Evolutionary conservation across 2,888 invertebrate genomes (phyloP), one percentile per base, ranked within the genome.

Genomic region (Halictus ligatus): DNA sequence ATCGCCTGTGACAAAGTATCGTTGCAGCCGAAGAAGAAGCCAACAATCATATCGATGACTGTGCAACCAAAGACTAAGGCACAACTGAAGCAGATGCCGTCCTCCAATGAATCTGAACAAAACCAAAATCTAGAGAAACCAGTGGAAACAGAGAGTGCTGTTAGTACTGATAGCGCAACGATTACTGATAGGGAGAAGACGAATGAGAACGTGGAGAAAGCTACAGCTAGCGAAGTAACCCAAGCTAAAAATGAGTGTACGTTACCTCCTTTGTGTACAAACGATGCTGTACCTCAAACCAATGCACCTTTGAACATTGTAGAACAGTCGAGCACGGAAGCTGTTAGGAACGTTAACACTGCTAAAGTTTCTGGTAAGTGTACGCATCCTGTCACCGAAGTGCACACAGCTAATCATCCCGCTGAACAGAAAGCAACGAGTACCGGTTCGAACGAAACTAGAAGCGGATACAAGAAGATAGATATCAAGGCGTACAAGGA

Each of bases 401-500:
- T 7, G 71, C 35, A 18, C 13, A 12, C 5, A 7, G 35, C 7
- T 54, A 40, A 25, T 75, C 75, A 83, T 12, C 6, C 2, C 13
- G 21, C 13, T 3, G n/a, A 40, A 67, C 64, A 75, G 15, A 80
- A 46, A 67, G 3, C 18, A 8, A 10, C 72, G 15, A 58, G n/a
- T 69, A 50, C 46, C 29, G 12, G 29, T 15, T 60, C 60, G 1
- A 29, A 73, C 1, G 80, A 83, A 21, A 84, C n/a, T 15, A 89
- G 82, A 89, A 75, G 50, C 8, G 72, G 77, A 18, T 78, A 89
- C 4, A 94, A 92, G 50, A 94, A 94, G 78, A 89, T 95, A 25
- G 94, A 94, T 29, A 93, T 94, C 48, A 92, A 93, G 69, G 91
- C 92, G 1, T 95, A 95, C 54, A 94, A 94, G 78, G 94, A 92